A percentile compares a stretch with the other conserved stretches of the same genome.
phyloP scores from a whole-genome alignment of 64 coral and sea anemone genomes.

The Acropora tenuis region DNA sequence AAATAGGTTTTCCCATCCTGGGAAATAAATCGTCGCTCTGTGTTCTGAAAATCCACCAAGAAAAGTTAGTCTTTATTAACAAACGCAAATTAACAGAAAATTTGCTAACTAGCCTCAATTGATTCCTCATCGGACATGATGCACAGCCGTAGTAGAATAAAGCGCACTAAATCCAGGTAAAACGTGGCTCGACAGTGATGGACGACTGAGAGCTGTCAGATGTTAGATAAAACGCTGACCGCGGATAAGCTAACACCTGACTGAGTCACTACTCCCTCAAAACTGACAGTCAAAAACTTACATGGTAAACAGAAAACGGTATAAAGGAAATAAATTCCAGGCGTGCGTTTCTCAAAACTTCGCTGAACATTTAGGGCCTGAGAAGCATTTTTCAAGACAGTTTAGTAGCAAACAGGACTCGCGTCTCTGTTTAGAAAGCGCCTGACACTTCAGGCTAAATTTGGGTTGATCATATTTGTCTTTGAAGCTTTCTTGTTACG shows the following conservation, averaged over 20 bases:
- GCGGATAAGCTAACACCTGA: neutral
- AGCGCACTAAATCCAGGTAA: neutral
- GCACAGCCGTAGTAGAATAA: neutral
- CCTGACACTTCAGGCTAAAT: too few species aligned
- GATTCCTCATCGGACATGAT: neutral
- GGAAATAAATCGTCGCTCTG: neutral
- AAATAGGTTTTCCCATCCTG: constrained; percentile 1
- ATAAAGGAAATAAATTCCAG: too few species aligned
- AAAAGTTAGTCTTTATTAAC: neutral
- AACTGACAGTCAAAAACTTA: too few species aligned
- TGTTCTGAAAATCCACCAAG: neutral
- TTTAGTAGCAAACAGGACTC: too few species aligned
- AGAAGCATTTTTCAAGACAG: too few species aligned
- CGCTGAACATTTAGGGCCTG: too few species aligned
- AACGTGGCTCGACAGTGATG: neutral
- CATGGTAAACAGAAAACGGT: too few species aligned
- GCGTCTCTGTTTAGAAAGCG: too few species aligned
- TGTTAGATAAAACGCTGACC: constrained; percentile 3
- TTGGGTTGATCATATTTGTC: too few species aligned
- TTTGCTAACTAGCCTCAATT: neutral
- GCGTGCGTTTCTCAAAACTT: too few species aligned
- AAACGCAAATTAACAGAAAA: too few species aligned
- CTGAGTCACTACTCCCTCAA: neutral
- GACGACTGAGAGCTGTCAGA: neutral
- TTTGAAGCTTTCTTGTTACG: too few species aligned